Conservation (phyloP, 2,113 vertebrate genomes). For the Barbus barbus region DNA sequence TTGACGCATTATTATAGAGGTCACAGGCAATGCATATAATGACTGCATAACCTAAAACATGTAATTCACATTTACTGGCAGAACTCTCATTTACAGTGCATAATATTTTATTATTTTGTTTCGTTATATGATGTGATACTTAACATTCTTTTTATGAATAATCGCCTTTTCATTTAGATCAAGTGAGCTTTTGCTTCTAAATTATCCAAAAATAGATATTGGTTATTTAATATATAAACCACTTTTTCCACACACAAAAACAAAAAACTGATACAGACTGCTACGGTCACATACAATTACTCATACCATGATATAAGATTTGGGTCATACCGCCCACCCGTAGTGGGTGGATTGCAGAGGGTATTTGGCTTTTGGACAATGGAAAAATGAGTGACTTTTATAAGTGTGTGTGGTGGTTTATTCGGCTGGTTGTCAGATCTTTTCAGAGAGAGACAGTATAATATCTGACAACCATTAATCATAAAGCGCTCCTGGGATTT, state of each 20-base stretch:
- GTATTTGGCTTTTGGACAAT: constrained; percentile 12
- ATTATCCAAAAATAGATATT: not conserved
- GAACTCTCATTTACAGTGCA: not conserved
- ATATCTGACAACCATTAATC: constrained; percentile 28
- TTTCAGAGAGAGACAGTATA: constrained; percentile 13
- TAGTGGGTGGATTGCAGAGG: constrained; percentile 7
- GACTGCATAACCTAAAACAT: not conserved
- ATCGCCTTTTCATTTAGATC: not conserved
- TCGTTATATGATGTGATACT: not conserved
- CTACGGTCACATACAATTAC: not conserved
- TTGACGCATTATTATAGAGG: no score
- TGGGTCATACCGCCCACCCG: not conserved
- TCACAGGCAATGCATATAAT: not conserved
- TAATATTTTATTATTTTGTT: not conserved
- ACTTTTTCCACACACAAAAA: not conserved
- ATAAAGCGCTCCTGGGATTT: constrained; percentile 32
- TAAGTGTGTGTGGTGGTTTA: constrained; percentile 16
- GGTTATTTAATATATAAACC: not conserved
- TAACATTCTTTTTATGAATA: no score
- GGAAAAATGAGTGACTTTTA: constrained; percentile 12
- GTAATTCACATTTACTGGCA: not conserved
- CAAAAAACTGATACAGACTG: not conserved
- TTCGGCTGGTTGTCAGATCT: not conserved
- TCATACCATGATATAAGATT: constrained; percentile 6
- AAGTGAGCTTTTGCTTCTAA: not conserved